Evolutionary conservation across 1,140 invertebrate genomes (phyloP).

Genomic region (Nephotettix cincticeps): DNA sequence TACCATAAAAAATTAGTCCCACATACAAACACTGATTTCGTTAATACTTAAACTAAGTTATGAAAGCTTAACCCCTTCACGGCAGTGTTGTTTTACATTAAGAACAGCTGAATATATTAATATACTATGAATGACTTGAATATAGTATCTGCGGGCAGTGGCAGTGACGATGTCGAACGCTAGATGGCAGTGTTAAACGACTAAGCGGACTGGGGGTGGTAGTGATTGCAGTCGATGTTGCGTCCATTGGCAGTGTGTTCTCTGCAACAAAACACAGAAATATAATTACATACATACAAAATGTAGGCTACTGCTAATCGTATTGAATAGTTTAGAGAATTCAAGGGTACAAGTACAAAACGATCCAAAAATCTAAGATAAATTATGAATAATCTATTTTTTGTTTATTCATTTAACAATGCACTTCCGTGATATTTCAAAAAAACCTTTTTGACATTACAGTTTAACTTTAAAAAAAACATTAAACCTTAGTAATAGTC

Average conservation of each 20-base stretch:
- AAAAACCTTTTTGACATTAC: no score
- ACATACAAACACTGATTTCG: slow-evolving; percentile 10
- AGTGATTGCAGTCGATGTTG: slow-evolving; percentile 9
- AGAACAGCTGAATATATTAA: slow-evolving; percentile 10
- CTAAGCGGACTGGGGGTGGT: slow-evolving; percentile 5
- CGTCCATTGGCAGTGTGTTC: slow-evolving; percentile 16
- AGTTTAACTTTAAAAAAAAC: no score
- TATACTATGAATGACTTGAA: slow-evolving; percentile 20
- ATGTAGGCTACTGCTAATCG: no score
- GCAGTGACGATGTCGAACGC: not conserved
- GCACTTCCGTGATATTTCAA: no score
- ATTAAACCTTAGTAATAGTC: no score
- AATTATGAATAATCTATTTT: no score
- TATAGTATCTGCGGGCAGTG: slow-evolving; percentile 14
- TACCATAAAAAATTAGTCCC: slow-evolving; percentile 17
- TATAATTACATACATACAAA: no score
- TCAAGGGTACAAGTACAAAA: no score
- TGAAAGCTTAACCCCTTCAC: not conserved
- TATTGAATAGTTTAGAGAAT: no score
- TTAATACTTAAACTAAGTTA: slow-evolving; percentile 16
- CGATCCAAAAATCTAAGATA: no score
- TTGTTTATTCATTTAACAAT: no score
- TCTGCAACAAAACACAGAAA: slow-evolving; percentile 1
- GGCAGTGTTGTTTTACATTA: slow-evolving; percentile 18
- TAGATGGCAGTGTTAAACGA: slow-evolving; percentile 12